Percentiles rank a stretch among this genome's conserved stretches.
These are phyloP conservation scores for Trachemys scripta DNA, from an alignment of 2,113 vertebrate genomes.

Conservation along the genomic window DNA sequence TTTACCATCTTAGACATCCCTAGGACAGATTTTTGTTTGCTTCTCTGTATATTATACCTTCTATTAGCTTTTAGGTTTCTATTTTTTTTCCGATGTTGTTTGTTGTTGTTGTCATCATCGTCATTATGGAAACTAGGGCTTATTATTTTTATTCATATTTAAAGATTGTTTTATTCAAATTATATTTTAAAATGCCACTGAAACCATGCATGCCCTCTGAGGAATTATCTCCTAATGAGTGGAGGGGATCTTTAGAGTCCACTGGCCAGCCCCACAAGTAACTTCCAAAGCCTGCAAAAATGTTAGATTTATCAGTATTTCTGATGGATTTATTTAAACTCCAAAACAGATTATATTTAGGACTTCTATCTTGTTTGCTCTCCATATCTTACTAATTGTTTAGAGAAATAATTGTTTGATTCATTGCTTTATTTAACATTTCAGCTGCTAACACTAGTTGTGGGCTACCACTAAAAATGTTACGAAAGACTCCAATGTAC, in stretches of 20 bases:
- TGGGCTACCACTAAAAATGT: conserved; percentile 94
- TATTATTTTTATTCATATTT: not conserved
- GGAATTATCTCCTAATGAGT: not conserved
- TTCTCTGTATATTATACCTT: not conserved
- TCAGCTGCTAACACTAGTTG: conserved; percentile 95
- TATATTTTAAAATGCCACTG: not conserved
- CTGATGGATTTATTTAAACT: not conserved
- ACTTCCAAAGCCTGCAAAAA: not conserved
- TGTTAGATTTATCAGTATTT: not conserved
- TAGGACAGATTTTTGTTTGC: not conserved
- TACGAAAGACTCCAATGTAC: conserved; percentile 95
- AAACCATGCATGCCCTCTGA: not conserved
- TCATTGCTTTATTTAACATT: not conserved
- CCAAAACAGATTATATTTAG: not conserved
- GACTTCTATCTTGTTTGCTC: not conserved
- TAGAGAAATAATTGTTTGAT: not conserved
- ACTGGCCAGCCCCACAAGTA: not conserved
- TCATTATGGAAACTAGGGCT: not conserved
- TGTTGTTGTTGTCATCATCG: not conserved
- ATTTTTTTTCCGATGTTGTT: not conserved
- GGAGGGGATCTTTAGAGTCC: not conserved
- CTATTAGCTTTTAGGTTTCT: not conserved
- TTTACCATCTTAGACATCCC: not conserved
- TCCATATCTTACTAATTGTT: not conserved
- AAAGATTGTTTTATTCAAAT: not conserved